Evolutionary conservation across 2,113 vertebrate genomes (phyloP).

Genomic region (Piliocolobus tephrosceles): DNA sequence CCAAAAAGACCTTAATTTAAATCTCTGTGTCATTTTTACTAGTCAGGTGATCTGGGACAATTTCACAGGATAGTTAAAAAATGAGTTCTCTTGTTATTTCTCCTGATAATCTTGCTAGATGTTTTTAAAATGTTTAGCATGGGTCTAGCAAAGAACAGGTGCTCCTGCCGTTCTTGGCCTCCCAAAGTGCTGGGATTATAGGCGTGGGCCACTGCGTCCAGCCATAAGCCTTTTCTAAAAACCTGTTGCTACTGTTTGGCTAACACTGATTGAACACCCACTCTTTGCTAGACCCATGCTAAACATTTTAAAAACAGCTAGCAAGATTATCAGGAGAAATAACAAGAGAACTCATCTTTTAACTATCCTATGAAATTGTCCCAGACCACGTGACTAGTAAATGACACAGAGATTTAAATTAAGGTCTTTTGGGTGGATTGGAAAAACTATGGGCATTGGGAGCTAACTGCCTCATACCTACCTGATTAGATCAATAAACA

Average conservation of each 20-base stretch:
- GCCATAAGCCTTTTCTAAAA: background rate
- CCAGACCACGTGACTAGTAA: background rate
- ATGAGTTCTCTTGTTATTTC: background rate
- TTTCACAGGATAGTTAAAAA: background rate
- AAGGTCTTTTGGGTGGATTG: background rate
- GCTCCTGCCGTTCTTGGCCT: background rate
- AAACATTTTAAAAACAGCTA: background rate
- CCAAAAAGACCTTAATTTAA: background rate
- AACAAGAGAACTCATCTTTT: background rate
- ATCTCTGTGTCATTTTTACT: background rate
- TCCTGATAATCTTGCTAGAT: background rate
- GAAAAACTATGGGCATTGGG: background rate
- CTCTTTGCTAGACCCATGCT: background rate
- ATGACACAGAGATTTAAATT: background rate
- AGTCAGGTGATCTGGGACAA: background rate
- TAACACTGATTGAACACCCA: background rate
- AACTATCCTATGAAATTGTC: background rate
- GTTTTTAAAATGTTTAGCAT: background rate
- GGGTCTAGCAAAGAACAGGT: background rate
- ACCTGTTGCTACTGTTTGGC: background rate
- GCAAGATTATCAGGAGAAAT: background rate
- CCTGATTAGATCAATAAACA: background rate
- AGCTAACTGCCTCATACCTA: background rate
- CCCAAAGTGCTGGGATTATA: no score
- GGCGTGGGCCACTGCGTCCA: accelerated